Evolutionary conservation across 2,888 invertebrate species (phyloP).

Genomic region (Zhuqinia jingwanae): DNA sequence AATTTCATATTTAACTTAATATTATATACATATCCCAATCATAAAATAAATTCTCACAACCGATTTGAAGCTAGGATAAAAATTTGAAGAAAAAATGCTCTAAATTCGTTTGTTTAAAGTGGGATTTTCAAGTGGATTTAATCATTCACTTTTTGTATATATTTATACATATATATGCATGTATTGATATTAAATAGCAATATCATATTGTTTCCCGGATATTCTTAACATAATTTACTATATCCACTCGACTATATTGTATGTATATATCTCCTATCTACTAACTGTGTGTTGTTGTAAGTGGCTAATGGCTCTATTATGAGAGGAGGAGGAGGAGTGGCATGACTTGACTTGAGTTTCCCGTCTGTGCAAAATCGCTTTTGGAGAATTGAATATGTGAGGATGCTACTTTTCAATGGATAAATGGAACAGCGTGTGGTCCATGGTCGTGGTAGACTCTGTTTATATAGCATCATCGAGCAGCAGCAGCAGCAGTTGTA

Average conservation of each 20-base stretch:
- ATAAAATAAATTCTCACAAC: neutral
- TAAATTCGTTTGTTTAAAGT: neutral
- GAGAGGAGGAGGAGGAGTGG: neutral
- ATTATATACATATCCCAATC: neutral
- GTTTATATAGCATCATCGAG: too few relatives aligned
- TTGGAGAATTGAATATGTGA: neutral
- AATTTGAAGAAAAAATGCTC: too few relatives aligned
- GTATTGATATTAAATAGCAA: too few relatives aligned
- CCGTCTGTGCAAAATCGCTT: slow-evolving; percentile 18
- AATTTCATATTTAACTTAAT: neutral
- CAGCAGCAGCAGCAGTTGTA: neutral
- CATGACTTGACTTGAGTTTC: neutral
- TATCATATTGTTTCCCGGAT: too few relatives aligned
- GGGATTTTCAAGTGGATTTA: neutral
- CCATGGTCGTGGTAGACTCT: neutral
- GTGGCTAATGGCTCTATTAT: neutral
- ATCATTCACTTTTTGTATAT: neutral
- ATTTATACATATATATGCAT: neutral
- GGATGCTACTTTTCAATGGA: slow-evolving; percentile 43
- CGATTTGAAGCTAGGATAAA: too few relatives aligned
- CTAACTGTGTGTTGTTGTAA: neutral
- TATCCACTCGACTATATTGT: neutral
- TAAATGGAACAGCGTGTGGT: slow-evolving; percentile 14
- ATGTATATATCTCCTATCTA: neutral
- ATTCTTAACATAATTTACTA: neutral